A percentile compares a stretch with the other conserved stretches of the same genome.
phyloP scores from a whole-genome alignment of 2,113 vertebrate genomes.

The Oreochromis niloticus region DNA sequence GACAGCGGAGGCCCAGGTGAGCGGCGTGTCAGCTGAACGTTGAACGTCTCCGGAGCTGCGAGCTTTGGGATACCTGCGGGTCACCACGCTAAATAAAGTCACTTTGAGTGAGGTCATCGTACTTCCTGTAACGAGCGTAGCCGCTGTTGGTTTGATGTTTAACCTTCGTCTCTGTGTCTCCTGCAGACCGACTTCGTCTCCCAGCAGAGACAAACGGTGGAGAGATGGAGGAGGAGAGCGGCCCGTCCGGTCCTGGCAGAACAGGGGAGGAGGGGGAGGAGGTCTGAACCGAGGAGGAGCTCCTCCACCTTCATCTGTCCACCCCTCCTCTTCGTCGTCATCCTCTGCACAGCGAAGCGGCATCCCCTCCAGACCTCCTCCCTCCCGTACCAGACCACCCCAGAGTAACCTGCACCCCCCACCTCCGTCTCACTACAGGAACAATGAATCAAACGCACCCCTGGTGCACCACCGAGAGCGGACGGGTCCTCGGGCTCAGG shows the following conservation, averaged over 20 bases:
- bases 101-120: not conserved
- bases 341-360: not conserved
- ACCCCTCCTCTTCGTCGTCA: not conserved
- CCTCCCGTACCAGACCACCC: slow-evolving; percentile 42
- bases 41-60: not conserved
- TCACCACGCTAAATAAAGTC: not conserved
- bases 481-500: not conserved
- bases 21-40: not conserved
- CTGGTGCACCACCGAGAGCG: slow-evolving; percentile 24
- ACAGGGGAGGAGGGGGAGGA: not conserved
- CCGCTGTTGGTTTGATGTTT: not conserved
- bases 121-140: not conserved
- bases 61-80: not conserved
- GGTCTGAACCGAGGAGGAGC: slow-evolving; percentile 11
- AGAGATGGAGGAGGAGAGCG: slow-evolving; percentile 54
- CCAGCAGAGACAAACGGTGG: slow-evolving; percentile 65
- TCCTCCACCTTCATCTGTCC: slow-evolving; percentile 14
- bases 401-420: slow-evolving; percentile 5
- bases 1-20: slow-evolving; percentile 85
- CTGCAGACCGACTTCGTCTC: slow-evolving; percentile 51
- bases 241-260: slow-evolving; percentile 64
- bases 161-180: not conserved
- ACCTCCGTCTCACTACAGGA: slow-evolving; percentile 34
- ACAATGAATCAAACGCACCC: slow-evolving; percentile 15
- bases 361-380: slow-evolving; percentile 18